Percentiles rank a stretch among this genome's conserved stretches.
phyloP scores from a whole-genome alignment of 1,140 invertebrate species.

The Drosophila fuyamai region DNA sequence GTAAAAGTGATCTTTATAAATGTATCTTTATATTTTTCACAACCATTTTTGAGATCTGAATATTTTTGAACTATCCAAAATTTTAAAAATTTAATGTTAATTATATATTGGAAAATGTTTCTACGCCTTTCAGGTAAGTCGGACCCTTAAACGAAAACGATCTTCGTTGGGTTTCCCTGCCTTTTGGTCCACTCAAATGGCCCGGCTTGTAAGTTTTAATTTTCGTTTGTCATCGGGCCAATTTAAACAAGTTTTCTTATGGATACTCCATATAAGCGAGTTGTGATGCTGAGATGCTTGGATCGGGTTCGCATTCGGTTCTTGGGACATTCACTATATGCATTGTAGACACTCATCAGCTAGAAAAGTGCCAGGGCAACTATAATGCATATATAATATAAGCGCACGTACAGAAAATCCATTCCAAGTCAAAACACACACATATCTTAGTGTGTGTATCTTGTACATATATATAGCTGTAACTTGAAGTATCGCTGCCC shows the following conservation, averaged over 20 bases:
- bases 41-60: too few relatives aligned
- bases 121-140: not conserved
- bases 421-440: slow-evolving; percentile 37
- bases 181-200: slow-evolving; percentile 42
- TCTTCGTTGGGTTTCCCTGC: not conserved
- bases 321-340: slow-evolving; percentile 51
- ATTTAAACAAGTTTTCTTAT: slow-evolving; percentile 69
- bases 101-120: not conserved
- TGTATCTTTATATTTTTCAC: too few relatives aligned
- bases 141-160: not conserved
- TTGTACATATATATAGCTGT: slow-evolving; percentile 44
- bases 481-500: slow-evolving; percentile 69
- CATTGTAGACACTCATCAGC: slow-evolving; percentile 51
- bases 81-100: too few relatives aligned
- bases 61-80: too few relatives aligned
- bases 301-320: slow-evolving; percentile 44
- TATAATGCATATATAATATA: slow-evolving; percentile 39
- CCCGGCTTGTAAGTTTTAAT: slow-evolving; percentile 28
- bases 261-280: slow-evolving; percentile 42
- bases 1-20: too few relatives aligned
- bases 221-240: slow-evolving; percentile 51
- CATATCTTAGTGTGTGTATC: slow-evolving; percentile 67
- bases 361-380: slow-evolving; percentile 54
- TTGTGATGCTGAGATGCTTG: slow-evolving; percentile 28
- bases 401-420: slow-evolving; percentile 38